phyloP scores from a whole-genome alignment of 2,888 invertebrate species.

The Magallana nippona region DNA sequence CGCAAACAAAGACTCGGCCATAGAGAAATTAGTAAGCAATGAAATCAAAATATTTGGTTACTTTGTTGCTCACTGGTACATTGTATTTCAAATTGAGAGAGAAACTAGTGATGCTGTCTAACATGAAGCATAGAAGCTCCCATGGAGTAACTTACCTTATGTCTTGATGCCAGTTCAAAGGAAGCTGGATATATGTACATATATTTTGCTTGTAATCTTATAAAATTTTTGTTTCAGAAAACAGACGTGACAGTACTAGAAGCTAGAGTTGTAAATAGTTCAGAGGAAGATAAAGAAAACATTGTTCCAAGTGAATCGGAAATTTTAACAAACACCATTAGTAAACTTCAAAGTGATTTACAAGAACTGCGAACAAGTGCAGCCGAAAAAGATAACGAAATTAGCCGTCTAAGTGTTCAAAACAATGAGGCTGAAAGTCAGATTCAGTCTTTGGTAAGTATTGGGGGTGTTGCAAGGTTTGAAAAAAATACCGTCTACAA shows the following conservation, averaged over 20 bases:
- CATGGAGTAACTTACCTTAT: too few species aligned
- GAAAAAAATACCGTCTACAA: too few species aligned
- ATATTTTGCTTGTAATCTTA: too few species aligned
- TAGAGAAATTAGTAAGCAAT: slow-evolving; percentile 70
- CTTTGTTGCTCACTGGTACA: too few species aligned
- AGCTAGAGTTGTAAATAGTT: slow-evolving; percentile 60
- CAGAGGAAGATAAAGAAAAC: slow-evolving; percentile 71
- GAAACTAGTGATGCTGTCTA: too few species aligned
- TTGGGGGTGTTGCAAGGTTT: too few species aligned
- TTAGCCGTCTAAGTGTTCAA: slow-evolving; percentile 62
- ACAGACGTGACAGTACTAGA: slow-evolving; percentile 68
- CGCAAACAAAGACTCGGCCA: slow-evolving; percentile 68
- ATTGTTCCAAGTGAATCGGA: slow-evolving; percentile 67
- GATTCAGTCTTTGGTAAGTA: slow-evolving; percentile 65
- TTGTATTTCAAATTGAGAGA: too few species aligned
- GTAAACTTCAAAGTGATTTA: slow-evolving; percentile 67
- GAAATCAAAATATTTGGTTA: too few species aligned
- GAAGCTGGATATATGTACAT: background rate
- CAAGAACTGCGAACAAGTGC: slow-evolving; percentile 61
- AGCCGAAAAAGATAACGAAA: slow-evolving; percentile 66
- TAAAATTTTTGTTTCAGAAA: slow-evolving; percentile 61
- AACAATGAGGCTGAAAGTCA: slow-evolving; percentile 63
- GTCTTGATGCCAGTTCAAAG: too few species aligned
- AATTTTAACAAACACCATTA: slow-evolving; percentile 70
- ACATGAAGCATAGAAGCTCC: too few species aligned